Evolutionary conservation across 1,140 invertebrate genomes (phyloP).

Genomic region (Lutraria rhynchaena): DNA sequence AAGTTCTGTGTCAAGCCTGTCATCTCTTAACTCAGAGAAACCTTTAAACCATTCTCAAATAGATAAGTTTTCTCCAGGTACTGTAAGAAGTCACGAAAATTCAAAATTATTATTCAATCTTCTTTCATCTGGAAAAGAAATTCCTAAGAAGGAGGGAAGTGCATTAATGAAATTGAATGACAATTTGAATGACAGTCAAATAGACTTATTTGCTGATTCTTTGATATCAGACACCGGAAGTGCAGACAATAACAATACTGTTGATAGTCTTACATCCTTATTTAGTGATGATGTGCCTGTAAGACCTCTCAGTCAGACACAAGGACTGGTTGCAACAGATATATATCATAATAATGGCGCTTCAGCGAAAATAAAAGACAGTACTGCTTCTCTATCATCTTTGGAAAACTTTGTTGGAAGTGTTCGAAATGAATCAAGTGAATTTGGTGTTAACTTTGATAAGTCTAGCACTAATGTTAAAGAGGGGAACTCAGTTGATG

Average conservation of each 20-base stretch:
- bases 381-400: slow-evolving; percentile 45
- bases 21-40: slow-evolving; percentile 35
- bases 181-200: slow-evolving; percentile 45
- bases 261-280: slow-evolving; percentile 39
- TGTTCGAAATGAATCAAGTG: slow-evolving; percentile 50
- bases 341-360: neutral
- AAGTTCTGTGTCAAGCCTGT: slow-evolving; percentile 27
- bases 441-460: slow-evolving; percentile 57
- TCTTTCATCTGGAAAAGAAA: slow-evolving; percentile 8
- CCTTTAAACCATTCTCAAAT: neutral
- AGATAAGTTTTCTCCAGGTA: neutral
- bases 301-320: neutral
- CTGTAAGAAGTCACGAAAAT: neutral
- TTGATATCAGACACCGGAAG: slow-evolving; percentile 18
- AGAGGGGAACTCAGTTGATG: neutral
- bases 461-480: slow-evolving; percentile 7
- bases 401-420: slow-evolving; percentile 56
- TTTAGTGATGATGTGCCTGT: slow-evolving; percentile 35
- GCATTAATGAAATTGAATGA: neutral
- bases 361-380: neutral
- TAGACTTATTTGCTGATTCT: slow-evolving; percentile 56
- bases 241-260: slow-evolving; percentile 14
- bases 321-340: neutral
- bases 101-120: slow-evolving; percentile 36
- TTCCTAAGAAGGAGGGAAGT: neutral